Base-by-base conservation (phyloP, 1,140 invertebrate genomes). In the Microplitis mediator region DNA sequence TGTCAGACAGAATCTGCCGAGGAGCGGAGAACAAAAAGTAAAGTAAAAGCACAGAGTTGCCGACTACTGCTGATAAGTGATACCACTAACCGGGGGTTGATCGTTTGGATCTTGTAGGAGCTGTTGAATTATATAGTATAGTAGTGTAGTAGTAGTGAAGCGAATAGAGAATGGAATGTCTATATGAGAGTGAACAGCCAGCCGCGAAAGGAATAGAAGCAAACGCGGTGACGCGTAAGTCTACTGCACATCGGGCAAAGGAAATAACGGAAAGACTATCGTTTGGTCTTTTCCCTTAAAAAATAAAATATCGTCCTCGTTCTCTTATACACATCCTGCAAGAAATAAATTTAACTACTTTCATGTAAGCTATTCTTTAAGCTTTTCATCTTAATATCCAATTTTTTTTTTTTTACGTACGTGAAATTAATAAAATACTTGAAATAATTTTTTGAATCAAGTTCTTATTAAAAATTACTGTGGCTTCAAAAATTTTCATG, bases 231-330 rank as follows among this genome's bases (percentile, higher is more conserved):
- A 84, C 85, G 85, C 86, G 86, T 85, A 79, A 83, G 77, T 54
- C 62, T 23, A 31, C 70, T 87, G 86, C 86, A 87, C 86, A 87
- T 86, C 80, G 86, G 76, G 85, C 86, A 87, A 87, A 85, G 84
- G 84, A 86, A 85, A 67, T 50, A 51, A 36, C 35, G 16, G 16
- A 23, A 23, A 5, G 84, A 86, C 84, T 84, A 82, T 78, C 78
- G 82, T 80, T 77, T 74, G 68, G 66, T 69, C 78, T 82, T 85
- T 84, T 85, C 84, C 75, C 78, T 76, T 69, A 79, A 80, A 80
- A 45, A 45, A 9, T 9, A 45, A 68, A 31, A 66, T 64, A 34
- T 71, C 23, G 13, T 54, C 45, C 56, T 60, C 39, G 45, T 56
- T 54, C 51, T 72, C 62, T 11, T 16, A 14, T 35, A 50, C 45